Evolutionary conservation across 2,113 vertebrate genomes (phyloP).

Genomic region (Tympanuchus pallidicinctus): DNA sequence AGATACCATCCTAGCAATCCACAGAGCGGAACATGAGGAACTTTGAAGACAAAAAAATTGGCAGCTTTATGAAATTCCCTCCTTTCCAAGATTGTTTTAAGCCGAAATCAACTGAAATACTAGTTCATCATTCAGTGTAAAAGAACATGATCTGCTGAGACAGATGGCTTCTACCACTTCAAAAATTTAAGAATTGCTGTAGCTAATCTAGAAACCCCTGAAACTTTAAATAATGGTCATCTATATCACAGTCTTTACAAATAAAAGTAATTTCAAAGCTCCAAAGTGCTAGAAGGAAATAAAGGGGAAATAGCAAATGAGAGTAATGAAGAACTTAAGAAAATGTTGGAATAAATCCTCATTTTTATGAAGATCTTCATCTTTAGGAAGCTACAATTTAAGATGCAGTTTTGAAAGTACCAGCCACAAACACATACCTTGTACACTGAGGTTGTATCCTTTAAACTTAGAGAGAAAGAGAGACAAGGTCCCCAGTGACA

Average conservation of each 20-base stretch:
- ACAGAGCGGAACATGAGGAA: slow-evolving; percentile 33
- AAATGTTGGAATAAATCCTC: neutral
- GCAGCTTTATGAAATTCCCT: slow-evolving; percentile 48
- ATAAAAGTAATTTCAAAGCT: neutral
- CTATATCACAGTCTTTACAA: neutral
- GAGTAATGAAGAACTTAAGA: neutral
- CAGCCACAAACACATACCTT: neutral
- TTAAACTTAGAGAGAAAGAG: neutral
- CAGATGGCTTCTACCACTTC: slow-evolving; percentile 57
- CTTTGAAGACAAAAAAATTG: slow-evolving; percentile 51
- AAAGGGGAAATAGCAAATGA: neutral
- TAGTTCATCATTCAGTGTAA: slow-evolving; percentile 42
- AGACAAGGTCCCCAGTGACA: neutral
- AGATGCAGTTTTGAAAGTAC: neutral
- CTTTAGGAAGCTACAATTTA: neutral
- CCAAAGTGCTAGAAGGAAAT: neutral
- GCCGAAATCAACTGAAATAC: slow-evolving; percentile 22
- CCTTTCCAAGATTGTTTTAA: slow-evolving; percentile 59
- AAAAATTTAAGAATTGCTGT: slow-evolving; percentile 30
- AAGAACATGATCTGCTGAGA: slow-evolving; percentile 69
- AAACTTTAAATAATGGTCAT: slow-evolving; percentile 1
- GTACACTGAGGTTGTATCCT: neutral
- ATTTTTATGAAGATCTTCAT: neutral
- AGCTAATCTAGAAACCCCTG: neutral
- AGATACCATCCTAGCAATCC: slow-evolving; percentile 26